phyloP scores from a whole-genome alignment of 2,888 invertebrate genomes.

The Trichopria drosophilae region DNA sequence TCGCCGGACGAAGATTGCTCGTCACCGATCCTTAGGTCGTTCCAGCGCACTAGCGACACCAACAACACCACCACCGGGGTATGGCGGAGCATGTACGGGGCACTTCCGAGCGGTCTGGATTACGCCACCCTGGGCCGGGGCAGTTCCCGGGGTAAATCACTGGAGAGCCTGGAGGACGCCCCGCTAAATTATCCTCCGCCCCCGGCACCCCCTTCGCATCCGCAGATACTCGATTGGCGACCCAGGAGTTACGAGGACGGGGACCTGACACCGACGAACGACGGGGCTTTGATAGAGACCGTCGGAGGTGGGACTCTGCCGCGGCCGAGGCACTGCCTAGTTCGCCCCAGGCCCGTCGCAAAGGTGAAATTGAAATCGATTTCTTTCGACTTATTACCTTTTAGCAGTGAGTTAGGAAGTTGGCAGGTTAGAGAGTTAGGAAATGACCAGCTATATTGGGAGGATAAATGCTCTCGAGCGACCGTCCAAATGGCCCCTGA shows the following conservation, averaged over 20 bases:
- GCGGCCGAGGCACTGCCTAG: constrained; percentile 74
- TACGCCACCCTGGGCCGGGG: constrained; percentile 63
- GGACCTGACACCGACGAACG: constrained; percentile 87
- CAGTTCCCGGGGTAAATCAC: constrained; percentile 77
- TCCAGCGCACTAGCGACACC: constrained; percentile 42
- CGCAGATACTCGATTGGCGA: constrained; percentile 66
- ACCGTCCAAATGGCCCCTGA: no score
- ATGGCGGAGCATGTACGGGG: constrained; percentile 57
- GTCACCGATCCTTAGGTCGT: constrained; percentile 55
- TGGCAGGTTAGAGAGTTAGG: no score
- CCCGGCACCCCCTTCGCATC: constrained; percentile 49
- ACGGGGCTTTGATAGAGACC: constrained; percentile 65
- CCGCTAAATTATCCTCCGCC: constrained; percentile 55
- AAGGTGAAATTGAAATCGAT: constrained; percentile 61
- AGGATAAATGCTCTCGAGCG: no score
- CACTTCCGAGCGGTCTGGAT: constrained; percentile 49
- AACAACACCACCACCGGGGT: neutral
- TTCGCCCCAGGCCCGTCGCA: constrained; percentile 79
- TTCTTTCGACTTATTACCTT: no score
- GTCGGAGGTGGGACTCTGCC: constrained; percentile 82
- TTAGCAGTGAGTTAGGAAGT: no score
- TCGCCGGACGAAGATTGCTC: constrained; percentile 57
- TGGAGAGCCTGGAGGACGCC: constrained; percentile 83
- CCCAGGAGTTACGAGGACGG: constrained; percentile 83
- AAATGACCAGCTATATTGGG: no score